Evolutionary conservation across 2,888 invertebrate genomes (phyloP), one percentile per base, ranked within the genome.

Genomic region (Sabatieria punctata): DNA sequence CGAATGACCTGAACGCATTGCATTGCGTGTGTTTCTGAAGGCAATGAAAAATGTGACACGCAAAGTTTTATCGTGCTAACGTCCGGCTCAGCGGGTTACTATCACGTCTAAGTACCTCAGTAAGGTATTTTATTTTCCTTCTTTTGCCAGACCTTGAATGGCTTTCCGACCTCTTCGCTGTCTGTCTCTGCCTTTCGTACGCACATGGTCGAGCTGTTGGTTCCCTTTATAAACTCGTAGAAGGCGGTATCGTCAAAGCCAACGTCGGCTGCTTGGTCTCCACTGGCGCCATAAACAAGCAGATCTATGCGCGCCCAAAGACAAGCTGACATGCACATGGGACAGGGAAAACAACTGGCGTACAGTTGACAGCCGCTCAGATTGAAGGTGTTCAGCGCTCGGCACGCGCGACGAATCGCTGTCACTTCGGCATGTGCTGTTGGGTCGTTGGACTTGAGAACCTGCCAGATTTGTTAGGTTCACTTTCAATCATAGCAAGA

Each of bases 361-460:
- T 60, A 60, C n/a, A 60, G 53, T 15, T 45, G 49, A 41, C 55
- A 57, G 24, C 59, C 60, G 39, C 25, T 45, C 46, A 54, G 42
- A 23, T 55, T 48, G 42, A 49, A 53, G n/a, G 41, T 49, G n/a
- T 18, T 8, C 15, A 23, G 8, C 25, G 15, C 18, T 18, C 23
- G 11, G n/a, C 38, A 38, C 19, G 38, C 38, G 19, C 11, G 6
- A 18, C 38, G 22, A 19, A 60, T 60, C 11, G 58, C 60, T 1
- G 56, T 58, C 41, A 60, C 52, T 46, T 60, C 60, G n/a, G 60
- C 60, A 43, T 60, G 60, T 43, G 57, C 55, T 6, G 60, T 60
- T 11, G 60, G 59, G 47, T 60, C 60, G 23, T 58, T 56, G 33
- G 53, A 55, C 24, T 45, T 48, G 13, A 56, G 43, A 2, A 59